Conservation (phyloP, 2,113 vertebrate species). For the Periophthalmodon schlosseri region DNA sequence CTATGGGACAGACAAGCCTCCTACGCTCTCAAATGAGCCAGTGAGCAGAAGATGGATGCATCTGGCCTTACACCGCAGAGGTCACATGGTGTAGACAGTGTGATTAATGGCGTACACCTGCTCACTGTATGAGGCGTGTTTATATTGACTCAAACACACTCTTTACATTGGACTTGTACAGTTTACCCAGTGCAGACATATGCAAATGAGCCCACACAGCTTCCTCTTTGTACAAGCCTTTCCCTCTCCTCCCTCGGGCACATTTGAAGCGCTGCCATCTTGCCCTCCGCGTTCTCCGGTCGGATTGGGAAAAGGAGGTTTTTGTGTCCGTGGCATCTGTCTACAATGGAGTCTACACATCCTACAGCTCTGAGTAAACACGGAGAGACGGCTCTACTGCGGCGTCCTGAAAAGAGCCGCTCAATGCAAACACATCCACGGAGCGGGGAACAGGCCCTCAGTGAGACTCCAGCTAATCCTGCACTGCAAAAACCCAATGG, state of each 20-base stretch:
- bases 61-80: not conserved
- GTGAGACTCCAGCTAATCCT: constrained; percentile 74
- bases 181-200: constrained; percentile 3
- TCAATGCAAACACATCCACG: constrained; percentile 67
- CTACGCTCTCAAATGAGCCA: not conserved
- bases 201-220: constrained; percentile 17
- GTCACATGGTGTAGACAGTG: not conserved
- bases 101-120: constrained; percentile 1
- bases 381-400: constrained; percentile 57
- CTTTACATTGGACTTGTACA: not conserved
- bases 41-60: not conserved
- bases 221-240: constrained; percentile 6
- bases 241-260: constrained; percentile 28
- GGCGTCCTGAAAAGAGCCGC: constrained; percentile 56
- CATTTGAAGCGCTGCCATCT: constrained; percentile 77
- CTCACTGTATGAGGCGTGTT: not conserved
- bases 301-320: constrained; percentile 73
- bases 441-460: constrained; percentile 54
- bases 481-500: constrained; percentile 32
- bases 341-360: constrained; percentile 70
- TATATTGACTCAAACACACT: not conserved
- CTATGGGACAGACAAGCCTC: not conserved
- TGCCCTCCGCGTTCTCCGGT: constrained; percentile 73
- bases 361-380: constrained; percentile 69
- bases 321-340: constrained; percentile 68